These are phyloP conservation scores for Coleophora deauratella DNA, from an alignment of 2,888 invertebrate genomes.

Conservation along the genomic window DNA sequence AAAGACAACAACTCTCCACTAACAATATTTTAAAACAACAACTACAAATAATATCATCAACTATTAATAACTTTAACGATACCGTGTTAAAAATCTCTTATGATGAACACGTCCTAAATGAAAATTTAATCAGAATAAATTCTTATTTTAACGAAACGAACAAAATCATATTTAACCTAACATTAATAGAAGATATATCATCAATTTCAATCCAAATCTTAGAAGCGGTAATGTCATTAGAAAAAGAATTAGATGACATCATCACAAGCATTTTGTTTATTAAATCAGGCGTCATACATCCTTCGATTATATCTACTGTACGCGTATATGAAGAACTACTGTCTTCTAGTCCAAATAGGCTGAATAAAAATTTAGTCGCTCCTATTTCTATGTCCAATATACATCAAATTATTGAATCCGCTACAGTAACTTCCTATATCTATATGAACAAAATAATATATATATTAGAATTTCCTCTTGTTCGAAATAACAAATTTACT, in stretches of 20 bases:
- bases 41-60: constrained; percentile 23
- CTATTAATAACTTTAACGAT: constrained; percentile 21
- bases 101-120: constrained; percentile 19
- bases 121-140: constrained; percentile 18
- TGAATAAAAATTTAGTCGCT: constrained; percentile 16
- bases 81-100: constrained; percentile 21
- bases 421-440: constrained; percentile 18
- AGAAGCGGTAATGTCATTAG: constrained; percentile 15
- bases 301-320: constrained; percentile 17
- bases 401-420: constrained; percentile 4
- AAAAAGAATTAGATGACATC: constrained; percentile 20
- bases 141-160: constrained; percentile 15
- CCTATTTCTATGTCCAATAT: constrained; percentile 20
- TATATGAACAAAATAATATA: constrained; percentile 21
- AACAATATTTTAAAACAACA: constrained; percentile 17
- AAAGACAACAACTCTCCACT: constrained; percentile 20
- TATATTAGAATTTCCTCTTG: constrained; percentile 21
- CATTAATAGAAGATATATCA: constrained; percentile 20
- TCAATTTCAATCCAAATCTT: constrained; percentile 18
- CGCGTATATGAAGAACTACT: constrained; percentile 18
- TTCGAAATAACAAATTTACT: constrained; percentile 11
- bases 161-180: constrained; percentile 16
- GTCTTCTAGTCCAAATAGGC: constrained; percentile 14
- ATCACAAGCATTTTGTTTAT: constrained; percentile 19
- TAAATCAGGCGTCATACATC: constrained; percentile 22